phyloP scores from a whole-genome alignment of 2,888 invertebrate genomes.

The Hymenopus coronatus region DNA sequence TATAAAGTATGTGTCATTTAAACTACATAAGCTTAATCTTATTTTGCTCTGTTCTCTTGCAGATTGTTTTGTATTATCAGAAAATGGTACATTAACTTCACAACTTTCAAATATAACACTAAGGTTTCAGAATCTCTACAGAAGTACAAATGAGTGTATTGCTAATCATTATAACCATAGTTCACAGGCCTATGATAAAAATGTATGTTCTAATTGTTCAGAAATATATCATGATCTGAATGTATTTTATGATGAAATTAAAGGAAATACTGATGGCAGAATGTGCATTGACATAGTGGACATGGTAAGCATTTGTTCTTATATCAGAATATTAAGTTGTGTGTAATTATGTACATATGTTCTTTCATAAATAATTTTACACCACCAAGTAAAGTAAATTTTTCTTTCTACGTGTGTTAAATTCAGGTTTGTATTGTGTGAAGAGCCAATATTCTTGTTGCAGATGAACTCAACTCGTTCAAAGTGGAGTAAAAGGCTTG shows the following conservation, averaged over 20 bases:
- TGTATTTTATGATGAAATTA: conserved; percentile 57
- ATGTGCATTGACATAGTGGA: conserved; percentile 69
- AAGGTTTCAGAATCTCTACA: conserved; percentile 44
- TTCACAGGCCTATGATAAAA: conserved; percentile 26
- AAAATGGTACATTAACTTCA: conserved; percentile 46
- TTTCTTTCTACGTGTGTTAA: too few species aligned
- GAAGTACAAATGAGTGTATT: conserved; percentile 37
- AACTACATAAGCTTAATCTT: too few species aligned
- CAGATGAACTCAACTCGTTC: conserved; percentile 65
- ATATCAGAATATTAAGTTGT: background rate
- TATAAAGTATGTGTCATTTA: too few species aligned
- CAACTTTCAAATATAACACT: conserved; percentile 51
- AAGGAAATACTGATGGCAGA: conserved; percentile 55
- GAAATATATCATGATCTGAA: conserved; percentile 54
- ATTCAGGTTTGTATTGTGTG: background rate
- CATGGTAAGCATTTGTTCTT: conserved; percentile 52
- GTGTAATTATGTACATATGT: background rate
- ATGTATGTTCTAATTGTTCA: conserved; percentile 56
- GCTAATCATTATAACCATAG: conserved; percentile 23
- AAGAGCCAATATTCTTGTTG: conserved; percentile 36
- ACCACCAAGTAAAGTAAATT: too few species aligned
- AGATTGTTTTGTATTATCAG: conserved; percentile 57
- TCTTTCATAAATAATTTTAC: too few species aligned
- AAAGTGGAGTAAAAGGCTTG: conserved; percentile 58
- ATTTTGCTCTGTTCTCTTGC: conserved; percentile 38